Evolutionary conservation across 2,113 vertebrate genomes (phyloP), one percentile per base, ranked within the genome.

Genomic region (Glaucomys volans): DNA sequence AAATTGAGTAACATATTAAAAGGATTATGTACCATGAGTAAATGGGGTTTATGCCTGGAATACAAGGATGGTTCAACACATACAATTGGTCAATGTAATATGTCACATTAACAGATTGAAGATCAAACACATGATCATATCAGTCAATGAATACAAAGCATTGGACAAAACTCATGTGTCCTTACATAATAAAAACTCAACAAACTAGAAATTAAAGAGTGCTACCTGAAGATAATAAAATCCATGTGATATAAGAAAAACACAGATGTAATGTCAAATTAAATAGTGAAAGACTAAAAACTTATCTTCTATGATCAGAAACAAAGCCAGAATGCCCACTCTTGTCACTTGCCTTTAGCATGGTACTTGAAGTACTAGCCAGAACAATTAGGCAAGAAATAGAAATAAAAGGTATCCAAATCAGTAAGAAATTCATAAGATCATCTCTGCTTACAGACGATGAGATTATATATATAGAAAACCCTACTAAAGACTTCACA

Each of bases 321-420:
- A 64, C 13, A 79, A 69, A 72, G n/a, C 24, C 90, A 90, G 59
- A 57, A 32, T 86, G 30, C 9, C 59, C 77, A 62, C 28, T 69
- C n/a, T 93, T 72, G 42, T 20, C 67, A 86, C 10, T 90, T 75
- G 57, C 69, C 3, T 75, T 90, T n/a, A 79, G 57, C 16, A n/a
- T 76, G 20, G 50, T 86, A 71, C 10, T 64, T 44, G 66, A 76
- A 87, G 37, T 64, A n/a, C 42, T 90, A n/a, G 40, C 52, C 84
- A 93, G 44, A 76, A 42, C 50, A 90, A 13, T 75, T 93, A 81
- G 35, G 14, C 26, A 82, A 76, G 81, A 82, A 82, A 91, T 91
- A 77, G 82, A 64, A 95, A 30, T 30, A 30, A 64, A 89, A 90
- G 37, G 3, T 14, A 80, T 76, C 69, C 40, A 66, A 54, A 83